A percentile compares a stretch with the other conserved stretches of the same genome.
phyloP scores from a whole-genome alignment of 2,797 vertebrate genomes.

The Pempheris klunzingeri region DNA sequence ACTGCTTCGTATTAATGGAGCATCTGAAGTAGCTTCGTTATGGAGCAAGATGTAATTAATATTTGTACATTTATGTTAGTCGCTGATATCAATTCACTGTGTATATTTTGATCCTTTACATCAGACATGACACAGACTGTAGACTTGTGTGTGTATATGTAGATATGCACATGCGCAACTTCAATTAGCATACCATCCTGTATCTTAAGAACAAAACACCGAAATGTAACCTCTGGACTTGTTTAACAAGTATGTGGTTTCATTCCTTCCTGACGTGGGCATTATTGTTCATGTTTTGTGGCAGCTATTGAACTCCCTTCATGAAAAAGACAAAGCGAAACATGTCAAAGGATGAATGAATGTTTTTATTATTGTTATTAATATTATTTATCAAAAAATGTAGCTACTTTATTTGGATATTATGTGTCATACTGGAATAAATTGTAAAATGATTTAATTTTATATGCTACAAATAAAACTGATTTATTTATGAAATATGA shows the following conservation, averaged over 20 bases:
- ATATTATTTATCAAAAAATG: constrained; percentile 99
- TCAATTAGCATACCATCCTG: constrained; percentile 80
- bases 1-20: constrained; percentile 98
- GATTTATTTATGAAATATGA: constrained; percentile 98
- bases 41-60: constrained; percentile 93
- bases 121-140: constrained; percentile 83
- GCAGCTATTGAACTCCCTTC: constrained; percentile 92
- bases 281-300: constrained; percentile 91
- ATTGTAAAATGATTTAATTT: constrained; percentile 99
- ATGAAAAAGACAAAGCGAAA: constrained; percentile 89
- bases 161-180: constrained; percentile 82
- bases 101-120: constrained; percentile 86
- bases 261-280: constrained; percentile 91
- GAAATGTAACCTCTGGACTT: constrained; percentile 72
- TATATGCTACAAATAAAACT: constrained; percentile 98
- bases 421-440: constrained; percentile 99
- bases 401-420: constrained; percentile 93
- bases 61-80: constrained; percentile 84
- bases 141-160: constrained; percentile 85
- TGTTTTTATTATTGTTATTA: constrained; percentile 87
- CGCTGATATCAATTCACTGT: constrained; percentile 84
- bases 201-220: constrained; percentile 77
- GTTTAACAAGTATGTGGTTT: constrained; percentile 84
- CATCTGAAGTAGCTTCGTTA: constrained; percentile 94
- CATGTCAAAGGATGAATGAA: constrained; percentile 95